Percentiles rank a stretch among this genome's conserved stretches.
Evolutionary conservation across 2,797 vertebrate species (phyloP).

Genomic region (Podargus strigoides): DNA sequence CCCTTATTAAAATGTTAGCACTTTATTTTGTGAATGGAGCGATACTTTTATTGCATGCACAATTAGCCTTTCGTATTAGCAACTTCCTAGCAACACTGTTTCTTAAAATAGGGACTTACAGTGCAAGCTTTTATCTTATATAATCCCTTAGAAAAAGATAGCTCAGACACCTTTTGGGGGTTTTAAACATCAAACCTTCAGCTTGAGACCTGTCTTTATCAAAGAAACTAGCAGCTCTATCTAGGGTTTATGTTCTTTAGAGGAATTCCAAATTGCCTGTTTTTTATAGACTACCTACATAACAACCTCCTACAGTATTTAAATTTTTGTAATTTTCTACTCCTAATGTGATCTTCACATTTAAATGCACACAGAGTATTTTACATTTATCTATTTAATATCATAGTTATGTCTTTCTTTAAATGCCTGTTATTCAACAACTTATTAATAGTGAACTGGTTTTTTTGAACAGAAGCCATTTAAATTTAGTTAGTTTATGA

Average conservation of each 20-base stretch:
- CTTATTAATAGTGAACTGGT: constrained; percentile 43
- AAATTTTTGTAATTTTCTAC: constrained; percentile 69
- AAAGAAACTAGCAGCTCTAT: constrained; percentile 67
- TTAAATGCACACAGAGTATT: constrained; percentile 68
- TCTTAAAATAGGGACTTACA: constrained; percentile 66
- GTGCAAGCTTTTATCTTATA: constrained; percentile 67
- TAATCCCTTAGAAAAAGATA: constrained; percentile 69
- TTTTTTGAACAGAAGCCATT: constrained; percentile 37
- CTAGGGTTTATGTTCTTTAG: constrained; percentile 70
- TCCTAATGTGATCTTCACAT: constrained; percentile 67
- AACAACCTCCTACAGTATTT: constrained; percentile 70
- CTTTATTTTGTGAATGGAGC: constrained; percentile 67
- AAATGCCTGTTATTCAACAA: constrained; percentile 68
- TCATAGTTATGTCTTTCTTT: constrained; percentile 64
- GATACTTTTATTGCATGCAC: constrained; percentile 26
- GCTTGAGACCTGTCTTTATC: constrained; percentile 70
- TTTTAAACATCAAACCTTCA: constrained; percentile 73
- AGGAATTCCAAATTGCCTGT: constrained; percentile 70
- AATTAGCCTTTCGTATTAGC: constrained; percentile 51
- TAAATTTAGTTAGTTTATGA: constrained; percentile 53
- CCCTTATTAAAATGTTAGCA: neutral
- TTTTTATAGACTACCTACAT: constrained; percentile 70
- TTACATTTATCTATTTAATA: constrained; percentile 71
- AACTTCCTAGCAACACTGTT: constrained; percentile 64
- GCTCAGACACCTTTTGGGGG: constrained; percentile 63